These are phyloP conservation scores for Mycalesis mineus DNA, from an alignment of 2,888 invertebrate species.

Conservation along the genomic window DNA sequence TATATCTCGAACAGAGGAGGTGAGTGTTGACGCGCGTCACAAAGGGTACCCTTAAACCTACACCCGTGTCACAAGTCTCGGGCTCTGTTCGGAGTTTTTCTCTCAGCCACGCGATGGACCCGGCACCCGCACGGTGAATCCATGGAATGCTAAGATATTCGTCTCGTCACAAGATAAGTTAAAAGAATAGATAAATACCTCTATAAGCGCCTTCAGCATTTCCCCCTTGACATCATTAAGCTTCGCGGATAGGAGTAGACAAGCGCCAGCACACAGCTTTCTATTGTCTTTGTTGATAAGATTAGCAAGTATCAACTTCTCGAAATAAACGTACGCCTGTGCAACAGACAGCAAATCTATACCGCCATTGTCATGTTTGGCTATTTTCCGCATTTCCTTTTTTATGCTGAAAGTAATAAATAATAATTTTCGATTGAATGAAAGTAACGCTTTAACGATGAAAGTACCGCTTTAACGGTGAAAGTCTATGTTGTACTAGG, in stretches of 20 bases:
- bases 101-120: too few species aligned
- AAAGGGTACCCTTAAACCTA: too few species aligned
- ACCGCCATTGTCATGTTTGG: constrained; percentile 87
- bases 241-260: constrained; percentile 95
- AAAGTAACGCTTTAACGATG: too few species aligned
- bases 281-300: constrained; percentile 96
- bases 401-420: constrained; percentile 85
- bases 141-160: too few species aligned
- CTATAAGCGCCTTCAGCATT: constrained; percentile 89
- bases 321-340: constrained; percentile 98
- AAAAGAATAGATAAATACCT: constrained; percentile 83
- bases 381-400: constrained; percentile 95
- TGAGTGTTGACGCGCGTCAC: too few species aligned
- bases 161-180: too few species aligned
- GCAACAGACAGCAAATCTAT: constrained; percentile 94
- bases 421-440: background rate
- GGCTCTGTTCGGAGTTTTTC: too few species aligned
- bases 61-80: too few species aligned
- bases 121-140: too few species aligned
- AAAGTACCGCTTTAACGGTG: too few species aligned
- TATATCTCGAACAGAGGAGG: too few species aligned
- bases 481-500: too few species aligned
- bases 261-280: constrained; percentile 96
- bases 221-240: constrained; percentile 98
- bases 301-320: constrained; percentile 94